Percentiles rank a stretch among this genome's conserved stretches.
phyloP scores from a whole-genome alignment of 2,797 vertebrate species.

The Galago senegalensis region DNA sequence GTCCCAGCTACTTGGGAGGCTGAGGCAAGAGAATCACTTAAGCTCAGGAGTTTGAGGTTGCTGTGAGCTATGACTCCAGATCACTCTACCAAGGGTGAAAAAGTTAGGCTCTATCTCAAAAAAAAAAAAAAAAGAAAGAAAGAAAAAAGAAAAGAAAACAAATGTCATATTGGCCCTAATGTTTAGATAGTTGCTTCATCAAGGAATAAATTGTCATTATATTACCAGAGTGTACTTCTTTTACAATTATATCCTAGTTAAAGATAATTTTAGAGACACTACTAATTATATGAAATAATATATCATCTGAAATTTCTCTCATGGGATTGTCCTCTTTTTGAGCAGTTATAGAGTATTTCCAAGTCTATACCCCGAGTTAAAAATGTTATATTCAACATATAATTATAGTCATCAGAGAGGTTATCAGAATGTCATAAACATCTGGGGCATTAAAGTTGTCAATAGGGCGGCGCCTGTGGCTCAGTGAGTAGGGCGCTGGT shows the following conservation, averaged over 20 bases:
- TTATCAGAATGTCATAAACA: constrained; percentile 33
- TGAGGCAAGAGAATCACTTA: no score
- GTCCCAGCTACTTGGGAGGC: no score
- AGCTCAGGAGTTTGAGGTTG: no score
- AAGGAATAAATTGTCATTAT: not conserved
- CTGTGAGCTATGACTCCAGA: no score
- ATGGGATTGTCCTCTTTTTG: not conserved
- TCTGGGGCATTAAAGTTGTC: not conserved
- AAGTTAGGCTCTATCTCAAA: no score
- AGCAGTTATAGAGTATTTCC: not conserved
- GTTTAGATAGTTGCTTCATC: not conserved
- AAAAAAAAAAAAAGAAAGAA: no score
- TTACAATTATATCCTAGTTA: not conserved
- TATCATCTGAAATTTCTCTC: not conserved
- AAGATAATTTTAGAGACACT: not conserved
- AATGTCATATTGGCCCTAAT: not conserved
- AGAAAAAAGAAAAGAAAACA: no score
- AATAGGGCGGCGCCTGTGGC: no score
- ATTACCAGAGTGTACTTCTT: not conserved
- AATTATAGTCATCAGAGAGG: not conserved
- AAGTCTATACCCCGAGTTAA: not conserved
- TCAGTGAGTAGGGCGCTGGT: no score
- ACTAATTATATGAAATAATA: not conserved
- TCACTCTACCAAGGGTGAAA: no score
- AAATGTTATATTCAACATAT: not conserved